Conservation (phyloP, 2,888 invertebrate genomes). For the Idaea biselata region DNA sequence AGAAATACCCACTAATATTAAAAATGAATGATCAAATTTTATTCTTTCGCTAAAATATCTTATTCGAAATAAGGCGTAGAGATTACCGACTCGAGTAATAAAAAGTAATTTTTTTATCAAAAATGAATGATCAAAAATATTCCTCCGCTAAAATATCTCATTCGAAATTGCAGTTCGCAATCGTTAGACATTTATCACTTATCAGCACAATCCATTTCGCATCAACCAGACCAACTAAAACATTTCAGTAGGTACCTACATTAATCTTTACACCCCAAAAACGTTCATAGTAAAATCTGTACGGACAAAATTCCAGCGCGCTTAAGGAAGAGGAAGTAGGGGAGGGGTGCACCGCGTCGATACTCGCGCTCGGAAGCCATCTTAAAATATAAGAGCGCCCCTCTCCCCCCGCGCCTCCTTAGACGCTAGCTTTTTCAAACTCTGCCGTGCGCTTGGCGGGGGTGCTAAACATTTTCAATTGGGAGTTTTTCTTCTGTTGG, state of each 20-base stretch:
- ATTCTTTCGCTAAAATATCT: too few relatives aligned
- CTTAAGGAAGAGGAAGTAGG: slow-evolving; percentile 37
- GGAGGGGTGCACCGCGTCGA: slow-evolving; percentile 63
- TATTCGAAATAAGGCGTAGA: too few relatives aligned
- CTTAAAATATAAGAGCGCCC: slow-evolving; percentile 75
- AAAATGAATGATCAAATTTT: too few relatives aligned
- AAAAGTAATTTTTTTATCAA: too few relatives aligned
- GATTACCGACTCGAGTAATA: too few relatives aligned
- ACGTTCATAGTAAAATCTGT: slow-evolving; percentile 35
- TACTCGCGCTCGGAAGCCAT: slow-evolving; percentile 77
- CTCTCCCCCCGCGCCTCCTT: slow-evolving; percentile 56
- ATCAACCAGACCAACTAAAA: neutral
- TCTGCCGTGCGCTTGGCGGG: slow-evolving; percentile 38
- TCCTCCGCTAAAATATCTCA: neutral
- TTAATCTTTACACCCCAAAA: neutral
- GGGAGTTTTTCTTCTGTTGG: slow-evolving; percentile 16
- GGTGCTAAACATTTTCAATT: slow-evolving; percentile 50
- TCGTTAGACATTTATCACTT: neutral
- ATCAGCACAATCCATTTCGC: neutral
- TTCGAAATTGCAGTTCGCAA: neutral
- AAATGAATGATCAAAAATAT: neutral
- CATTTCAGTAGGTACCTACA: neutral
- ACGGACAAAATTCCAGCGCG: slow-evolving; percentile 53
- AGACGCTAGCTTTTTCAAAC: slow-evolving; percentile 75
- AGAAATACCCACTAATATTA: too few relatives aligned